Evolutionary conservation across 92 coral and sea anemone genomes (phyloP).

Genomic region (Paramuricea clavata): DNA sequence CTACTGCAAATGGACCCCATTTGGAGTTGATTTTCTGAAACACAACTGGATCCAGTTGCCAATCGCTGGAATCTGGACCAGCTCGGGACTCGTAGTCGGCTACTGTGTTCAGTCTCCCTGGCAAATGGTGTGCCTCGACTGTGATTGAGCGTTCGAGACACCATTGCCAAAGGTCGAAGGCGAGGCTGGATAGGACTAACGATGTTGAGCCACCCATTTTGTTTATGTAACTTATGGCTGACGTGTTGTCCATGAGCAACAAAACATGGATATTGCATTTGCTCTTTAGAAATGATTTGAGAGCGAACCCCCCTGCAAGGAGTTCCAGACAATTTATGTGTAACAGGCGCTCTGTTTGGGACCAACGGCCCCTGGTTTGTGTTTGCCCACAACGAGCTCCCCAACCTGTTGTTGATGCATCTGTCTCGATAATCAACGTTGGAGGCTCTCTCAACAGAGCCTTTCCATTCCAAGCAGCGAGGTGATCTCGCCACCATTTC

Average conservation of each 20-base stretch:
- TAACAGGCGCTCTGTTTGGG: conserved; percentile 50
- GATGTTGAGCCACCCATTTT: conserved; percentile 69
- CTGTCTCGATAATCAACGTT: conserved; percentile 47
- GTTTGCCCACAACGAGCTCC: conserved; percentile 42
- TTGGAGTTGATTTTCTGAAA: neutral
- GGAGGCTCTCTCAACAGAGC: conserved; percentile 42
- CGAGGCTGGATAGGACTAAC: conserved; percentile 43
- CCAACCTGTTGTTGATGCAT: conserved; percentile 72
- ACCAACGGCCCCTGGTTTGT: conserved; percentile 66
- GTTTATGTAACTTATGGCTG: conserved; percentile 57
- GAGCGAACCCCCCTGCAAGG: conserved; percentile 62
- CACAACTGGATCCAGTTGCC: conserved; percentile 12
- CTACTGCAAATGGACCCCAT: neutral
- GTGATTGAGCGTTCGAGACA: conserved; percentile 36
- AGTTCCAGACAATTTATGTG: conserved; percentile 71
- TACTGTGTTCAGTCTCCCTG: conserved; percentile 45
- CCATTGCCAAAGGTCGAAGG: conserved; percentile 67
- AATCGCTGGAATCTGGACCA: neutral
- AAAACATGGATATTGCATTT: conserved; percentile 32
- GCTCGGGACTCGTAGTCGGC: conserved; percentile 59
- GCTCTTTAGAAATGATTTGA: conserved; percentile 62
- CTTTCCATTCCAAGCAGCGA: conserved; percentile 54
- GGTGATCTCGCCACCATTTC: conserved; percentile 43
- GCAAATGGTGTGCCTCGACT: conserved; percentile 53
- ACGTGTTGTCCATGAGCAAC: conserved; percentile 58